Evolutionary conservation across 2,113 vertebrate genomes (phyloP).

Genomic region (Gobio gobio): DNA sequence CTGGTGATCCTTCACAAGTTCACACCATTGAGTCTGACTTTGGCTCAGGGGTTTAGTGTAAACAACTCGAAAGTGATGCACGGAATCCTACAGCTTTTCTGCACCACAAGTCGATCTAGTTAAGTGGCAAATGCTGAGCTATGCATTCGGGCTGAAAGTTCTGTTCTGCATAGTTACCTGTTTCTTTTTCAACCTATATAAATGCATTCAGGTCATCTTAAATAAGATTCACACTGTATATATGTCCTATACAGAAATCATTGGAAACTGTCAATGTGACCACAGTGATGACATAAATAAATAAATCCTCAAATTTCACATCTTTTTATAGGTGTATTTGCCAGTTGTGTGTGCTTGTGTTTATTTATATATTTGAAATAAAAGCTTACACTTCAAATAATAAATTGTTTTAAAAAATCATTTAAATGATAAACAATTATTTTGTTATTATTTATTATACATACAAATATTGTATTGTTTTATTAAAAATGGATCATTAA

Average conservation of each 20-base stretch:
- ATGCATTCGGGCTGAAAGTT: slow-evolving; percentile 23
- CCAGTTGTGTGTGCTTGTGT: background rate
- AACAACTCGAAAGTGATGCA: slow-evolving; percentile 35
- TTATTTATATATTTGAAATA: background rate
- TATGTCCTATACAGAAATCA: background rate
- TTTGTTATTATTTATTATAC: background rate
- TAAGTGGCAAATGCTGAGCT: background rate
- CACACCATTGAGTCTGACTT: slow-evolving; percentile 20
- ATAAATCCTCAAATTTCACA: too few species aligned
- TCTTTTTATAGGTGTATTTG: background rate
- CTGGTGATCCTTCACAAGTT: slow-evolving; percentile 11
- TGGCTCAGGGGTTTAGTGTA: slow-evolving; percentile 31
- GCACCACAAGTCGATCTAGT: slow-evolving; percentile 18
- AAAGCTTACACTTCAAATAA: background rate
- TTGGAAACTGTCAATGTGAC: background rate
- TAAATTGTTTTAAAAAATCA: background rate
- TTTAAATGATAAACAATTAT: background rate
- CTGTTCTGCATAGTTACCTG: background rate
- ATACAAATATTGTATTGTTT: background rate
- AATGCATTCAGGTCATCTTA: background rate
- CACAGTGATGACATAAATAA: background rate
- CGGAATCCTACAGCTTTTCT: slow-evolving; percentile 27
- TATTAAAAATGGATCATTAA: background rate
- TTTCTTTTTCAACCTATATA: background rate
- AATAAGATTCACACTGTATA: background rate